These are phyloP conservation scores for Apistogramma diplotaenia DNA, from an alignment of 2,113 vertebrate genomes.

Conservation along the genomic window DNA sequence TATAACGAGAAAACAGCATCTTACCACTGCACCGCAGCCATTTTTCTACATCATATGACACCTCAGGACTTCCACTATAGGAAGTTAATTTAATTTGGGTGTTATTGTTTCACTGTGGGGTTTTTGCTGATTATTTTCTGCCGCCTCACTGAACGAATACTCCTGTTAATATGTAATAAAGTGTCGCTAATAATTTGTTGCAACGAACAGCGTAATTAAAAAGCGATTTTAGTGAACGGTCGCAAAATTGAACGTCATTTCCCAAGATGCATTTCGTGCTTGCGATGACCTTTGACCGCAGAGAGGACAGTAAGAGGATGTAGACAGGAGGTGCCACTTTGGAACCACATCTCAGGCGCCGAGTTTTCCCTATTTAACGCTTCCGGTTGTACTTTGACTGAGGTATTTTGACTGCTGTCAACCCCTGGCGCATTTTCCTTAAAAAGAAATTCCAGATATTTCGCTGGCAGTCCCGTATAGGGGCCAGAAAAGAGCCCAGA, in stretches of 20 bases:
- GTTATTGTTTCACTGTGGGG: background rate
- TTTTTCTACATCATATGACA: constrained; percentile 76
- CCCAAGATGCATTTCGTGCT: constrained; percentile 32
- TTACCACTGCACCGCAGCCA: constrained; percentile 80
- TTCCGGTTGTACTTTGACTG: background rate
- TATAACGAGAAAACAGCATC: constrained; percentile 33
- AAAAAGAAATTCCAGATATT: background rate
- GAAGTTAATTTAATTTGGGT: background rate
- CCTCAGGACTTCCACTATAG: constrained; percentile 53
- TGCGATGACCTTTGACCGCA: no score
- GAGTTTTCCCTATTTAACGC: background rate
- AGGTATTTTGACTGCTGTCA: no score
- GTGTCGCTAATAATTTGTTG: fast-evolving
- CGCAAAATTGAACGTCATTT: constrained; percentile 26
- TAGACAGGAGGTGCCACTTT: constrained; percentile 1
- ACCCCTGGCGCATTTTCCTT: background rate
- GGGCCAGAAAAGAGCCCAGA: fast-evolving
- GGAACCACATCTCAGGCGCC: fast-evolving
- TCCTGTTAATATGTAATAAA: background rate
- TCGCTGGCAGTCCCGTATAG: background rate
- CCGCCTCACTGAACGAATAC: fast-evolving
- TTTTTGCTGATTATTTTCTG: fast-evolving
- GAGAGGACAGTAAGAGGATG: background rate
- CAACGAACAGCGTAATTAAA: background rate
- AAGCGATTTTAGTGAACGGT: background rate